Conservation (phyloP, 1,140 invertebrate genomes). For the Prorops nasuta region DNA sequence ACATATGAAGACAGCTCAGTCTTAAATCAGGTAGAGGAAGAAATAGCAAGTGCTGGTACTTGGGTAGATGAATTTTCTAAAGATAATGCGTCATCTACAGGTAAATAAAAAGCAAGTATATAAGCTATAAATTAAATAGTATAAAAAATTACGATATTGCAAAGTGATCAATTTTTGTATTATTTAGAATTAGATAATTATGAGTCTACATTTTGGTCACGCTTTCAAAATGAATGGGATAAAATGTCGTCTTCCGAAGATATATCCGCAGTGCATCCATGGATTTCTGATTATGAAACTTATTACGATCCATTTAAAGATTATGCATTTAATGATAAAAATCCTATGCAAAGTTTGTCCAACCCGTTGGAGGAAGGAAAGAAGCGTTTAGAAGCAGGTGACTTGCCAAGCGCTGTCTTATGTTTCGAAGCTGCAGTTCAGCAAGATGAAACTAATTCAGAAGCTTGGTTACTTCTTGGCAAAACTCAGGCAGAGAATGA, state of each 20-base stretch:
- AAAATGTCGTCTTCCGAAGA: constrained; percentile 60
- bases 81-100: constrained; percentile 23
- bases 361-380: constrained; percentile 87
- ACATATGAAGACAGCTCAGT: constrained; percentile 37
- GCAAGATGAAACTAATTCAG: constrained; percentile 75
- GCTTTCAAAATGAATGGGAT: constrained; percentile 76
- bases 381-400: constrained; percentile 76
- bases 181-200: constrained; percentile 46
- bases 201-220: constrained; percentile 71
- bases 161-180: neutral
- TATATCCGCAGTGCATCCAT: constrained; percentile 60
- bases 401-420: constrained; percentile 92
- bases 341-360: constrained; percentile 79
- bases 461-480: constrained; percentile 81
- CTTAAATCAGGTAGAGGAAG: constrained; percentile 37
- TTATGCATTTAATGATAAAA: constrained; percentile 83
- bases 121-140: constrained; percentile 21
- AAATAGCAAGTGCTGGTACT: constrained; percentile 32
- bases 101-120: constrained; percentile 19
- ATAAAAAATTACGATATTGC: too few relatives aligned
- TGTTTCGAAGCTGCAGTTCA: constrained; percentile 95
- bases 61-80: constrained; percentile 48
- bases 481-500: constrained; percentile 91
- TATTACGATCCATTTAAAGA: constrained; percentile 69
- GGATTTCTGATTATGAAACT: constrained; percentile 66